These are phyloP conservation scores for Botia almorhae DNA, from an alignment of 2,797 vertebrate species.

Conservation along the genomic window DNA sequence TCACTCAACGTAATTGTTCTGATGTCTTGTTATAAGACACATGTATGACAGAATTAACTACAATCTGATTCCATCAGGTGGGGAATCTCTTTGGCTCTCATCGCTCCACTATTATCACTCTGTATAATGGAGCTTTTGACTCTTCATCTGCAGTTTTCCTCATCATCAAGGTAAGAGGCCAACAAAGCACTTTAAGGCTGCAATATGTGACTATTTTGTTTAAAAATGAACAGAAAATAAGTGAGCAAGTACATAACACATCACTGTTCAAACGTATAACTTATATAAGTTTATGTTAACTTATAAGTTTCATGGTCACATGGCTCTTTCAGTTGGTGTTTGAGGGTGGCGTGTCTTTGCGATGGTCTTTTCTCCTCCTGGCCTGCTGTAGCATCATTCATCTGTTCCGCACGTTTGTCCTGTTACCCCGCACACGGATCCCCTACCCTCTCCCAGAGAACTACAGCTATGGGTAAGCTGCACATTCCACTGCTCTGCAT, in stretches of 20 bases:
- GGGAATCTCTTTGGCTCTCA: slow-evolving; percentile 90
- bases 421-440: slow-evolving; percentile 83
- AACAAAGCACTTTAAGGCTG: background rate
- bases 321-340: slow-evolving; percentile 79
- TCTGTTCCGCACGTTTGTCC: slow-evolving; percentile 84
- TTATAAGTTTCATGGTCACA: background rate
- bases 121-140: slow-evolving; percentile 93
- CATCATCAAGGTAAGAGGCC: slow-evolving; percentile 84
- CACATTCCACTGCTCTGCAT: background rate
- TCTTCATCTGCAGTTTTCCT: slow-evolving; percentile 90
- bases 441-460: slow-evolving; percentile 83
- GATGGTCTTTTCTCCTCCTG: slow-evolving; percentile 83
- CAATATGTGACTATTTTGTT: too few species aligned
- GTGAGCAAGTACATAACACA: too few species aligned
- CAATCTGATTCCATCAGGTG: slow-evolving; percentile 72
- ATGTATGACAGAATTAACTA: too few species aligned
- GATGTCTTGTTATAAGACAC: background rate
- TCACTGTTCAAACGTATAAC: too few species aligned
- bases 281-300: too few species aligned
- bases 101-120: slow-evolving; percentile 91
- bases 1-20: too few species aligned
- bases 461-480: slow-evolving; percentile 86
- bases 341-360: slow-evolving; percentile 78
- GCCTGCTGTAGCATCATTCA: slow-evolving; percentile 82
- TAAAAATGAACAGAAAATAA: too few species aligned